phyloP scores from a whole-genome alignment of 1,140 invertebrate species.

The Belonocnema kinseyi region DNA sequence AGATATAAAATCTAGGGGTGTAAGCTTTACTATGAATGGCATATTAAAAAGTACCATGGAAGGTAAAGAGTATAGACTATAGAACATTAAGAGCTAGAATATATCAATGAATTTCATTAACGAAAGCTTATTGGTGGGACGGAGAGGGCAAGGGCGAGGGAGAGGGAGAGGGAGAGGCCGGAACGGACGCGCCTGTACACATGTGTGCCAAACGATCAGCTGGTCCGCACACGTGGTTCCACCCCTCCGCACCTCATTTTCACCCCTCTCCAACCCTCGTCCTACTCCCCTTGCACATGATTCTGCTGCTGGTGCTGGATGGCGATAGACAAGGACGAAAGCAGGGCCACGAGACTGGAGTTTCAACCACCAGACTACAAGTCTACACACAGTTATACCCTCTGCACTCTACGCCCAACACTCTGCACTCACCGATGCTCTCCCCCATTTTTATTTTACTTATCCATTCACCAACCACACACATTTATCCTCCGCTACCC shows the following conservation, averaged over 20 bases:
- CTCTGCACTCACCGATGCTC: too few relatives aligned
- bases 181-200: slow-evolving; percentile 44
- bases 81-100: background rate
- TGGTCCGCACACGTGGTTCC: slow-evolving; percentile 59
- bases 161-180: slow-evolving; percentile 37
- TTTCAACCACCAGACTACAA: background rate
- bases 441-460: background rate
- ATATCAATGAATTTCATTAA: slow-evolving; percentile 23
- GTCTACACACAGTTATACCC: too few relatives aligned
- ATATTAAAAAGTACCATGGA: too few relatives aligned
- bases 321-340: slow-evolving; percentile 12
- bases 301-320: background rate
- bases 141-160: slow-evolving; percentile 28
- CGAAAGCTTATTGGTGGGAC: slow-evolving; percentile 14
- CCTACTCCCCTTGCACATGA: background rate
- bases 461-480: slow-evolving; percentile 8
- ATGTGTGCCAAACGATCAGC: slow-evolving; percentile 62
- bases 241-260: slow-evolving; percentile 33
- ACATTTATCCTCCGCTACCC: slow-evolving; percentile 7
- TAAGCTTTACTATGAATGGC: too few relatives aligned
- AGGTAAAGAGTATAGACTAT: too few relatives aligned
- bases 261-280: background rate
- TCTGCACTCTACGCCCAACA: too few relatives aligned
- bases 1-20: too few relatives aligned
- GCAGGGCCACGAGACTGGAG: slow-evolving; percentile 10